phyloP scores from a whole-genome alignment of 2,797 vertebrate species.

The Perdix hodgsoniae region DNA sequence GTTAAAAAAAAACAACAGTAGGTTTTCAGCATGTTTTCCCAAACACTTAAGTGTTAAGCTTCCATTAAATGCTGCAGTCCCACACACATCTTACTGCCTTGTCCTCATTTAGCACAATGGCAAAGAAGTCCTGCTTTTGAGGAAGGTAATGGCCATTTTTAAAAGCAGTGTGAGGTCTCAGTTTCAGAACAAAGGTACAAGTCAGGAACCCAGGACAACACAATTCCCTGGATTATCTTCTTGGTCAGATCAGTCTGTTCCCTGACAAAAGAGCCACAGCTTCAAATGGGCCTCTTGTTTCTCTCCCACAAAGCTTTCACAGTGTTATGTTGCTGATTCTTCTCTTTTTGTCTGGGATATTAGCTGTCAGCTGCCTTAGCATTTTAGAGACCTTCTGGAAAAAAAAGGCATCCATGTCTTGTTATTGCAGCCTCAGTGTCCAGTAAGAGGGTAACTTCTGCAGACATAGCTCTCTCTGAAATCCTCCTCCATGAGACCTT shows the following conservation, averaged over 20 bases:
- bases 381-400: background rate
- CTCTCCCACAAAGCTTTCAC: background rate
- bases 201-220: background rate
- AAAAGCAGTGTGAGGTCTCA: background rate
- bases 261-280: background rate
- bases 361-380: fast-evolving
- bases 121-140: background rate
- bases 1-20: background rate
- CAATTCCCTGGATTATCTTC: background rate
- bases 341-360: background rate
- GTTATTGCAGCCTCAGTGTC: background rate
- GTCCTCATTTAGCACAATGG: background rate
- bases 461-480: background rate
- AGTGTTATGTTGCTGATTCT: background rate
- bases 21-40: background rate
- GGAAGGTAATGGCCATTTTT: fast-evolving
- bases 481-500: background rate
- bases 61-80: background rate
- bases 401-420: background rate
- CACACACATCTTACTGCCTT: background rate
- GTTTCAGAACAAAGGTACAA: background rate
- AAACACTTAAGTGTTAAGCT: background rate
- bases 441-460: background rate
- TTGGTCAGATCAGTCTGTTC: background rate
- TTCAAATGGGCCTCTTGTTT: fast-evolving